These are phyloP conservation scores for Myotis pilosus DNA, from an alignment of 2,797 vertebrate species.

Conservation along the genomic window DNA sequence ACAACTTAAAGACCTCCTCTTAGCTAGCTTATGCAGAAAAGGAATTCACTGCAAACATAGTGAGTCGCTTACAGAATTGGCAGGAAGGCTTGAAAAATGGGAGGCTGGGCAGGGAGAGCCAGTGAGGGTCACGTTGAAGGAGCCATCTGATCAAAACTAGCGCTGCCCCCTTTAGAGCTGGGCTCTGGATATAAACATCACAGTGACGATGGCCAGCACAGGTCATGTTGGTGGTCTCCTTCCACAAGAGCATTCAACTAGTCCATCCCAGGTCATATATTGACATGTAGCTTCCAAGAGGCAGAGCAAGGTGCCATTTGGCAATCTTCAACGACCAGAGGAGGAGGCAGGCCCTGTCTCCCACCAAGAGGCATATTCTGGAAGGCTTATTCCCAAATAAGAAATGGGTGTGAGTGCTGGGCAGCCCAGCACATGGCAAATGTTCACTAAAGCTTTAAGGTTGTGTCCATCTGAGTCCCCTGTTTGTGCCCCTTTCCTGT, in stretches of 20 bases:
- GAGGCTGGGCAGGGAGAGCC: not conserved
- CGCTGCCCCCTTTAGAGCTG: not conserved
- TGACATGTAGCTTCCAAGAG: not conserved
- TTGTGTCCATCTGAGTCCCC: too few species aligned
- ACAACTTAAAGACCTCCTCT: not conserved
- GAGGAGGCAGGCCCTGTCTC: not conserved
- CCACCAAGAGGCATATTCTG: not conserved
- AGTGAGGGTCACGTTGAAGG: not conserved
- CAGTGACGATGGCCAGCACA: not conserved
- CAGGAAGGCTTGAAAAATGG: not conserved
- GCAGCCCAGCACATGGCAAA: not conserved
- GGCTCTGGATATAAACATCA: not conserved
- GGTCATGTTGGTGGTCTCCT: not conserved
- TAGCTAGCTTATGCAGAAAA: not conserved
- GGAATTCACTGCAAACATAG: not conserved
- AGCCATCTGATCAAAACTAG: not conserved
- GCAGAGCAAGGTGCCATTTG: not conserved
- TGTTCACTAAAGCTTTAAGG: not conserved
- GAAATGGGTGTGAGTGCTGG: not conserved
- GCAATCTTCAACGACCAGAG: not conserved
- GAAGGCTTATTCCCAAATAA: not conserved
- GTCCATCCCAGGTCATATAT: not conserved
- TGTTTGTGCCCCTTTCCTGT: not conserved
- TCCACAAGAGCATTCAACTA: not conserved
- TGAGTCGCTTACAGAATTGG: not conserved